Evolutionary conservation across 35 echinoderm and acorn worm genomes (phyloP).

Genomic region (Lytechinus pictus): DNA sequence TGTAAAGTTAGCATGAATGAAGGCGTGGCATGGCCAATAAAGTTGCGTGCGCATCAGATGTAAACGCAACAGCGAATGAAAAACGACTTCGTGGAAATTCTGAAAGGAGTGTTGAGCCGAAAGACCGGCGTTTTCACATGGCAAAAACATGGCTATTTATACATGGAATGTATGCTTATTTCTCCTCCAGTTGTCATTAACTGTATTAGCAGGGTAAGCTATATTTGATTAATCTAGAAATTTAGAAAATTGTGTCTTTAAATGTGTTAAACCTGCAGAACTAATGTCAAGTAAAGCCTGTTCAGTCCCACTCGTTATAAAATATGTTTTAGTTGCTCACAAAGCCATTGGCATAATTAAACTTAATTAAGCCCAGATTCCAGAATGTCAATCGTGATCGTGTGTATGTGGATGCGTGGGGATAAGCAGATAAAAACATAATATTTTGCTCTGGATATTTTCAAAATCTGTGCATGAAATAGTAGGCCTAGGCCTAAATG

Average conservation of each 20-base stretch:
- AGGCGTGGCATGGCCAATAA: not conserved
- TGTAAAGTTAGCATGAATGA: not conserved
- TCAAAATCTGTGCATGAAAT: no score
- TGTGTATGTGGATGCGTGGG: no score
- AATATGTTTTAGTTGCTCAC: not conserved
- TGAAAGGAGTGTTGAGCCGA: not conserved
- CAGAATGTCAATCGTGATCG: no score
- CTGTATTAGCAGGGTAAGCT: constrained; percentile 84
- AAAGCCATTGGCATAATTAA: no score
- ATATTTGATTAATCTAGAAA: not conserved
- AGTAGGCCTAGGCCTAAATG: no score
- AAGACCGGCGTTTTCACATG: not conserved
- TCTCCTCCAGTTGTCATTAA: constrained; percentile 65
- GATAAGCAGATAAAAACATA: no score
- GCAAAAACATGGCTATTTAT: constrained; percentile 70
- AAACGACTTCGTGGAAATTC: not conserved
- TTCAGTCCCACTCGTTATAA: constrained; percentile 21
- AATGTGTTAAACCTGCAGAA: not conserved
- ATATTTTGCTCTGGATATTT: no score
- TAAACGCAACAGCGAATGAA: not conserved
- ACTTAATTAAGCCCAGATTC: no score
- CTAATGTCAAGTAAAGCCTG: not conserved
- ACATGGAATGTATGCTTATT: constrained; percentile 60
- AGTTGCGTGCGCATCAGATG: not conserved
- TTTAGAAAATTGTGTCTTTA: not conserved